Evolutionary conservation across 1,140 invertebrate species (phyloP).

Genomic region (Bombus vancouverensis): DNA sequence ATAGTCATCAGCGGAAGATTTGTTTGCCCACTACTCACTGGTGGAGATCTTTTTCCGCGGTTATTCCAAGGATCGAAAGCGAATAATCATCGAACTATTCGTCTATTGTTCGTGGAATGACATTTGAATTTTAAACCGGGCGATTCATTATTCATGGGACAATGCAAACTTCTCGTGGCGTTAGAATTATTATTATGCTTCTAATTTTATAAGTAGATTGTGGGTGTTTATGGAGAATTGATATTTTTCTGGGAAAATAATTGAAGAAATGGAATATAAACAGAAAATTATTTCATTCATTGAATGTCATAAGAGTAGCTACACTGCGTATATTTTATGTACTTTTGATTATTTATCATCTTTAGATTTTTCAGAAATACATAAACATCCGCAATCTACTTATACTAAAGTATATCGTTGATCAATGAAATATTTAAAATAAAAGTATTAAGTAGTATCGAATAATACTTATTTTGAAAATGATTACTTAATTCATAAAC

Average conservation of each 20-base stretch:
- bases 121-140: not conserved
- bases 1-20: slow-evolving; percentile 61
- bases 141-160: not conserved
- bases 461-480: not conserved
- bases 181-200: not conserved
- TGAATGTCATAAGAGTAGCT: too few species aligned
- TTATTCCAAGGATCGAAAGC: slow-evolving; percentile 20
- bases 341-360: not conserved
- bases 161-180: not conserved
- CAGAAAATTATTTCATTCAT: not conserved
- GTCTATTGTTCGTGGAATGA: not conserved
- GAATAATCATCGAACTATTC: slow-evolving; percentile 22
- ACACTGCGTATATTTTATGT: too few species aligned
- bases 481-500: not conserved
- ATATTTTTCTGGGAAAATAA: not conserved
- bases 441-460: too few species aligned
- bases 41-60: slow-evolving; percentile 24
- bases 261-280: not conserved
- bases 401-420: not conserved
- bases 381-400: too few species aligned
- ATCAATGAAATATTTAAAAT: not conserved
- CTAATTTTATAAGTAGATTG: not conserved
- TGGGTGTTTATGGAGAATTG: not conserved
- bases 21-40: slow-evolving; percentile 58
- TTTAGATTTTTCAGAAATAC: not conserved